phyloP scores from a whole-genome alignment of 1,140 invertebrate genomes.

The Mycetomoellerius zeteki region DNA sequence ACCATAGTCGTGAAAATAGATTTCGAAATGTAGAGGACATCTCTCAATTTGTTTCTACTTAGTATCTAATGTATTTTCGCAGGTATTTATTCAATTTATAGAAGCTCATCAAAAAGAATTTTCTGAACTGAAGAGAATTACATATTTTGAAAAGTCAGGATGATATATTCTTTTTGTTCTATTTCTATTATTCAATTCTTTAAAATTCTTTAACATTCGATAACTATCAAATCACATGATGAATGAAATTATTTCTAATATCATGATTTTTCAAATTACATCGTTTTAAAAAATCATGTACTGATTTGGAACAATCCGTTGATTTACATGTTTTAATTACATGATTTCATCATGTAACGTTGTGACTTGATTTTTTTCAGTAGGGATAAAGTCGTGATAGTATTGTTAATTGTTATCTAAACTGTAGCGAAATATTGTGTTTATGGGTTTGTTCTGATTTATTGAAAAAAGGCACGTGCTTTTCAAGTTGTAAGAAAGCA shows the following conservation, averaged over 20 bases:
- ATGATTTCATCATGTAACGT: no score
- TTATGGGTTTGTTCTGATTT: not conserved
- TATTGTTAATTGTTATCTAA: not conserved
- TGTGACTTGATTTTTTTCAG: no score
- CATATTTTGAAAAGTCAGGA: not conserved
- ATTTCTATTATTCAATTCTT: no score
- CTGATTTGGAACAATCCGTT: no score
- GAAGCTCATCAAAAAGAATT: not conserved
- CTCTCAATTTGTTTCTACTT: slow-evolving; percentile 56
- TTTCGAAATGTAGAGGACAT: not conserved
- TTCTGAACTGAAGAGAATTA: not conserved
- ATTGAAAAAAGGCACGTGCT: not conserved
- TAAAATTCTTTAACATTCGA: no score
- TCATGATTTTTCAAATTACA: no score
- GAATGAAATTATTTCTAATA: no score
- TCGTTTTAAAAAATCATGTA: no score
- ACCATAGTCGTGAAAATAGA: not conserved
- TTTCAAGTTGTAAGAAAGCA: not conserved
- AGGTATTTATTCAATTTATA: not conserved
- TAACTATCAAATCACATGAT: no score
- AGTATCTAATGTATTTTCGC: slow-evolving; percentile 11
- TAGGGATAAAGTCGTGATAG: not conserved
- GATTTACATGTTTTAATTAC: no score
- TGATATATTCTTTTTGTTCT: no score
- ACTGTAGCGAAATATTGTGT: not conserved